A percentile compares a stretch with the other conserved stretches of the same genome.
Evolutionary conservation across 1,140 invertebrate species (phyloP).

Genomic region (Chrysopa pallens): DNA sequence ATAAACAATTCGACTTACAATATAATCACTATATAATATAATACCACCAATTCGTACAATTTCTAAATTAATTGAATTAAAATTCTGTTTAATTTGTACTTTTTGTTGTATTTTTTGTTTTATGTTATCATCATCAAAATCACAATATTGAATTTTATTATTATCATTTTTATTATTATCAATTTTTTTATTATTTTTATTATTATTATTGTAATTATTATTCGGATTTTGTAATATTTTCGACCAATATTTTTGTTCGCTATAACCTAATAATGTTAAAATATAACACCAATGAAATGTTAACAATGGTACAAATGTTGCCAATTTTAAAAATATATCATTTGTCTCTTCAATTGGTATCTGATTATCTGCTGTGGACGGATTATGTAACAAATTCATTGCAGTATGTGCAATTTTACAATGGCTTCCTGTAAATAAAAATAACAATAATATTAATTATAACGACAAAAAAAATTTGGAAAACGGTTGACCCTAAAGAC

Average conservation of each 20-base stretch:
- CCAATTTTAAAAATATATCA: constrained; percentile 30
- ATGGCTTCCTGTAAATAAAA: constrained; percentile 29
- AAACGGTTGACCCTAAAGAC: too few species aligned
- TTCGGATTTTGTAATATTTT: constrained; percentile 23
- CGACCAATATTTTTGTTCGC: constrained; percentile 40
- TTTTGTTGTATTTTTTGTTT: too few species aligned
- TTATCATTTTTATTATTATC: too few species aligned
- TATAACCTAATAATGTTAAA: constrained; percentile 46
- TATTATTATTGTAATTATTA: constrained; percentile 12
- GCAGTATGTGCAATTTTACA: constrained; percentile 38
- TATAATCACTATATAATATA: constrained; percentile 51
- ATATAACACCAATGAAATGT: constrained; percentile 51
- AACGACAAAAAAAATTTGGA: too few species aligned
- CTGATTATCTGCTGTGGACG: constrained; percentile 16
- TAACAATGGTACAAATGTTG: constrained; percentile 33
- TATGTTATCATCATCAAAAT: too few species aligned
- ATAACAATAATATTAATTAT: background rate
- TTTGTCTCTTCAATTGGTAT: constrained; percentile 29
- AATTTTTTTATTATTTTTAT: constrained; percentile 7
- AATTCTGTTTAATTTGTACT: too few species aligned
- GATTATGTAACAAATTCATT: constrained; percentile 19
- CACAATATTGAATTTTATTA: too few species aligned
- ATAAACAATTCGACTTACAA: constrained; percentile 32
- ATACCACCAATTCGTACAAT: constrained; percentile 35
- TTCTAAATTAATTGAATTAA: constrained; percentile 27